Evolutionary conservation across 1,140 invertebrate species (phyloP).

Genomic region (Sogatella furcifera): DNA sequence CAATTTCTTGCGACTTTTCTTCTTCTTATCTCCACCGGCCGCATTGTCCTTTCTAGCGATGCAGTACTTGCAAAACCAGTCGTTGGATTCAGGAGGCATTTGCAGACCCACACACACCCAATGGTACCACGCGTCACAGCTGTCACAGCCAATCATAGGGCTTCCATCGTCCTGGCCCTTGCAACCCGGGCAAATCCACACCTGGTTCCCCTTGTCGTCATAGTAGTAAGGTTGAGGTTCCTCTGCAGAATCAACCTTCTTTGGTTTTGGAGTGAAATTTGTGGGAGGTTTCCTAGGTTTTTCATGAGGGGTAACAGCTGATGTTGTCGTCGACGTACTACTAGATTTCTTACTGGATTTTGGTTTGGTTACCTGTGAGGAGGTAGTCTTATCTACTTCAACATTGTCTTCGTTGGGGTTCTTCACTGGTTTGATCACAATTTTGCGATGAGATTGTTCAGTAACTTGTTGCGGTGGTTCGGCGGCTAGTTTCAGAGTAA

Average conservation of each 20-base stretch:
- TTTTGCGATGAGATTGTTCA: too few species aligned
- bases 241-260: neutral
- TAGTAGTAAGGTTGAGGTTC: neutral
- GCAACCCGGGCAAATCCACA: constrained; percentile 95
- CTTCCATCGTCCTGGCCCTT: constrained; percentile 87
- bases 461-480: constrained; percentile 36
- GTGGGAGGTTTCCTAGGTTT: neutral
- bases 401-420: too few species aligned
- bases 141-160: constrained; percentile 94
- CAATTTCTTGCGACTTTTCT: neutral
- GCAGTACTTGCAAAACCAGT: neutral
- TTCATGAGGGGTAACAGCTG: neutral
- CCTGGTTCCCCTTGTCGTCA: constrained; percentile 74
- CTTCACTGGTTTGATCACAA: too few species aligned
- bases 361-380: too few species aligned
- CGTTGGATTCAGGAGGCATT: neutral
- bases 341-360: too few species aligned
- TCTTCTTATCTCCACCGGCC: neutral
- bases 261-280: neutral
- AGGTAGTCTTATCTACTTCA: too few species aligned
- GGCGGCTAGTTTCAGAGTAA: constrained; percentile 65
- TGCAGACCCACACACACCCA: constrained; percentile 39
- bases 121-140: constrained; percentile 93
- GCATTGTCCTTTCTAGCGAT: neutral
- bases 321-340: too few species aligned